Conservation (phyloP, 1,140 invertebrate species). For the Lucilia cuprina region DNA sequence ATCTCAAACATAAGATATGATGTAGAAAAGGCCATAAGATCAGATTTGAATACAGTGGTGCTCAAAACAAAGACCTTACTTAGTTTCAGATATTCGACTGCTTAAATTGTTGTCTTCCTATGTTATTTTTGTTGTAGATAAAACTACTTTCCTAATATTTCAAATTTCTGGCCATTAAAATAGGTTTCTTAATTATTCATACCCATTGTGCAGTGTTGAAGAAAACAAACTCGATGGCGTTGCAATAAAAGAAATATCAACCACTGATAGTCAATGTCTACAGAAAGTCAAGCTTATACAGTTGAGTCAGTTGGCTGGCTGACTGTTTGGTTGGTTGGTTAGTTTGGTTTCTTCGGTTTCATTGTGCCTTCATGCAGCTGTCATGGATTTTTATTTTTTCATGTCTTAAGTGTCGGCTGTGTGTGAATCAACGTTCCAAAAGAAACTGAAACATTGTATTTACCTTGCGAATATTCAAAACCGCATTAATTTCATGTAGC, state of each 20-base stretch:
- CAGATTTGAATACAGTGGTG: too few relatives aligned
- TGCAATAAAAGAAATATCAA: background rate
- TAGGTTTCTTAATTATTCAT: too few relatives aligned
- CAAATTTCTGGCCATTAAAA: too few relatives aligned
- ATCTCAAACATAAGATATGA: too few relatives aligned
- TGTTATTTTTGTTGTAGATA: too few relatives aligned
- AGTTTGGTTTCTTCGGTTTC: conserved; percentile 6
- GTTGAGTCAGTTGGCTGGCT: background rate
- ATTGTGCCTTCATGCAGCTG: conserved; percentile 7
- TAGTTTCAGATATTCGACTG: too few relatives aligned
- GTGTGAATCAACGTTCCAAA: background rate
- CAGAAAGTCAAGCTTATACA: conserved; percentile 7
- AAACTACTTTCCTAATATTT: too few relatives aligned
- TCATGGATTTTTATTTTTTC: background rate
- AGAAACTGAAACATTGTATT: background rate
- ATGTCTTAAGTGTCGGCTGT: background rate
- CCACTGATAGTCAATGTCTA: conserved; percentile 7
- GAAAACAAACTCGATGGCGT: background rate
- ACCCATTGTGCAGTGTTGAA: background rate
- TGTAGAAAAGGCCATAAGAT: too few relatives aligned
- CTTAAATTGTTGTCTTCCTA: too few relatives aligned
- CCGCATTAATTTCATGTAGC: background rate
- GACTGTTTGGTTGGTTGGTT: background rate
- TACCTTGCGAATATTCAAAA: background rate
- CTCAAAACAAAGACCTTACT: too few relatives aligned